Base-by-base conservation (phyloP, 2,888 invertebrate genomes). In the Ceriagrion tenellum region DNA sequence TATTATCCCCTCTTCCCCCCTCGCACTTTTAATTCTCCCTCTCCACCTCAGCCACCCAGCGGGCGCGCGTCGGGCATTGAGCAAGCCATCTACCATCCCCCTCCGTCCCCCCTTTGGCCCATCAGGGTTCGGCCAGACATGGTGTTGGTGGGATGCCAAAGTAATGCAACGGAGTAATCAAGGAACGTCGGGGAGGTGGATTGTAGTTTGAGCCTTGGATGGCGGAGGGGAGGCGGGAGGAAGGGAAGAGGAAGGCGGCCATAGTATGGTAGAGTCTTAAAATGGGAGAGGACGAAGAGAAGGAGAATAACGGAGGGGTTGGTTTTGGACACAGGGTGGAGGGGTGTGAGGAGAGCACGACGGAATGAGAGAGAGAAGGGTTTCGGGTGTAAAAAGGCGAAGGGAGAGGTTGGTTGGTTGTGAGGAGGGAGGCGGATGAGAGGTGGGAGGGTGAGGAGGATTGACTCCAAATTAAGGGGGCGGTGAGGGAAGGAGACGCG, bases 91-190 rank as follows among this genome's bases (percentile, higher is more conserved):
- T 59, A 6, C 59, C 1, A 16, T 16, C 59, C 59, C 20, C 3
- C 59, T 69, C n/a, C n/a, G 0, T 16, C 81, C 35, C 81, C 81
- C 12, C 30, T 10, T 4, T 35, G 35, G 35, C 35, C 30, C 81
- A 81, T 81, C 35, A 81, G 35, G 81, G 81, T 81, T 35, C 35
- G 30, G 26, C 26, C 81, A 81, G 81, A 81, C 81, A 81, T 81
- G 81, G 13, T 81, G 81, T 81, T 81, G 81, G 81, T 81, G 35
- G 81, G 81, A 81, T 81, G 81, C 81, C 81, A 81, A 81, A 81
- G 81, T 81, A 81, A 81, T 81, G 81, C 81, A 81, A 81, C 30
- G 81, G 81, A 81, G 81, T 81, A 81, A 81, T 81, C 81, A 81
- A 81, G 81, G 81, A 26, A 81, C 81, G 81, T 16, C 13, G 81